These are phyloP conservation scores for Artemia franciscana DNA, from an alignment of 1,140 invertebrate genomes.

Conservation along the genomic window DNA sequence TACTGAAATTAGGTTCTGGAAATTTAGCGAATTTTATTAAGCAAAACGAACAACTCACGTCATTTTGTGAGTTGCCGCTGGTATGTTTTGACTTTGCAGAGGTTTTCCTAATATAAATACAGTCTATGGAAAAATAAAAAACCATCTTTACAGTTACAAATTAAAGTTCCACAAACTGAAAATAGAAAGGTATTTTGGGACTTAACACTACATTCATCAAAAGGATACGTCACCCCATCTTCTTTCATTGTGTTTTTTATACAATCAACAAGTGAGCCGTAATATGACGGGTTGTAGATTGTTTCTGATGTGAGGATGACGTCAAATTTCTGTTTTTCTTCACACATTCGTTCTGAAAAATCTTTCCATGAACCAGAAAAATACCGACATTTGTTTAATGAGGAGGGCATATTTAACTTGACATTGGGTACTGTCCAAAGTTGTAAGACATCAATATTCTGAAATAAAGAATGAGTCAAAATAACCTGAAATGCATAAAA, in stretches of 20 bases:
- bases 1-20: too few relatives aligned
- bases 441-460: constrained; percentile 53
- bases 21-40: too few relatives aligned
- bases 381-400: constrained; percentile 30
- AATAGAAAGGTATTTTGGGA: too few relatives aligned
- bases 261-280: constrained; percentile 42
- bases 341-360: constrained; percentile 22
- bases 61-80: too few relatives aligned
- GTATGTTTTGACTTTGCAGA: too few relatives aligned
- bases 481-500: neutral
- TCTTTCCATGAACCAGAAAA: constrained; percentile 56
- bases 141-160: too few relatives aligned
- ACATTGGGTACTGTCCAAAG: constrained; percentile 53
- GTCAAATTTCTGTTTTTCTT: constrained; percentile 37
- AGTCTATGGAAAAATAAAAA: too few relatives aligned
- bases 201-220: too few relatives aligned
- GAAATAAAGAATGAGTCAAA: constrained; percentile 10
- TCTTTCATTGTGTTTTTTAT: constrained; percentile 38
- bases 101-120: too few relatives aligned
- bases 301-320: constrained; percentile 69
- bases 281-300: constrained; percentile 60
- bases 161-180: too few relatives aligned
- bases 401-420: constrained; percentile 33
- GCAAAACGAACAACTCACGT: too few relatives aligned
- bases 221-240: constrained; percentile 30